Conservation (phyloP, 1,140 invertebrate species). For the Dryas iulia region DNA sequence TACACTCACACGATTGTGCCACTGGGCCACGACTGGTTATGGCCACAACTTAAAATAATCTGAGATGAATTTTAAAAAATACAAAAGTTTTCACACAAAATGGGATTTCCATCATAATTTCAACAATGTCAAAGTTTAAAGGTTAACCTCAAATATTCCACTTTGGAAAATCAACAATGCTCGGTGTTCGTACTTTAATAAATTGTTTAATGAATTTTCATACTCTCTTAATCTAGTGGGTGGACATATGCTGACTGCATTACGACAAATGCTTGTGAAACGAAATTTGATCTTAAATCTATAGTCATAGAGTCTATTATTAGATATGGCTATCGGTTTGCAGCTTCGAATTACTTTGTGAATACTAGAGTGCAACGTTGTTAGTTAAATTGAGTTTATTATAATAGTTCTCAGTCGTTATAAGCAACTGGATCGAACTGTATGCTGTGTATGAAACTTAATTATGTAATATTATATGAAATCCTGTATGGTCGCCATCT, state of each 20-base stretch:
- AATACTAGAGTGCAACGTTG: constrained; percentile 19
- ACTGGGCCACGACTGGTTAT: no score
- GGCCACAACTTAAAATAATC: no score
- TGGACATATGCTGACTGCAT: constrained; percentile 11
- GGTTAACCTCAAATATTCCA: not conserved
- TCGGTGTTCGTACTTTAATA: not conserved
- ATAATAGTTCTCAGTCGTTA: constrained; percentile 15
- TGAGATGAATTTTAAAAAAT: no score
- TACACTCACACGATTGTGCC: no score
- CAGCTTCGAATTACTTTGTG: constrained; percentile 7
- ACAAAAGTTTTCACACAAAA: no score
- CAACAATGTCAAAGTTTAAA: not conserved
- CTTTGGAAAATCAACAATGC: not conserved
- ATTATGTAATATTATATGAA: not conserved
- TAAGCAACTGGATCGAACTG: not conserved
- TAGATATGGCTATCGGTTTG: not conserved
- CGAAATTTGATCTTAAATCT: not conserved
- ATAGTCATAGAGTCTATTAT: not conserved
- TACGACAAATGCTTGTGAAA: not conserved
- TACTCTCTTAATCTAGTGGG: not conserved
- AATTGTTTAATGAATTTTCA: constrained; percentile 14
- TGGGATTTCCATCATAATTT: not conserved
- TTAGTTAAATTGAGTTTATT: constrained; percentile 22
- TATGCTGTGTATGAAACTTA: not conserved
- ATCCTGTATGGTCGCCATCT: not conserved